Evolutionary conservation across 2,113 vertebrate genomes (phyloP).

Genomic region (Tympanuchus pallidicinctus): DNA sequence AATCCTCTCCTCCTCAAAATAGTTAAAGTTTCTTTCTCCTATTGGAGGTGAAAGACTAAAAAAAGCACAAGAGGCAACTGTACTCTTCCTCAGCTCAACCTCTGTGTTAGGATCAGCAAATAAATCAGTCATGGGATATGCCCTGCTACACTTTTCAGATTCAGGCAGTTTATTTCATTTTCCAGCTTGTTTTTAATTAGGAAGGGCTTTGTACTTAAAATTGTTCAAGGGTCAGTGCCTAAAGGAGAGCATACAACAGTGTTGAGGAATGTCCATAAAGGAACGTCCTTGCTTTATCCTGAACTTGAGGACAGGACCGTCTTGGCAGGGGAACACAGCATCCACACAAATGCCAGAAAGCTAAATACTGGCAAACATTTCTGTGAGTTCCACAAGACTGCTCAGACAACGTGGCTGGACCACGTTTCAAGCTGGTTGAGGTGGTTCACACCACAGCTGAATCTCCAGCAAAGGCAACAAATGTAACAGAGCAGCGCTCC

Average conservation of each 20-base stretch:
- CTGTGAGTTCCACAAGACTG: too few relatives aligned
- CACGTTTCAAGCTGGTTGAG: too few relatives aligned
- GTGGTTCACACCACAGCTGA: too few relatives aligned
- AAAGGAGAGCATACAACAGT: background rate
- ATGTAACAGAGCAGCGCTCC: too few relatives aligned
- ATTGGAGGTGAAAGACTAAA: background rate
- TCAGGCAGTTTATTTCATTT: background rate
- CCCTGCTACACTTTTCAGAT: background rate
- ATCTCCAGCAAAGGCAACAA: too few relatives aligned
- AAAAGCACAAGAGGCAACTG: background rate
- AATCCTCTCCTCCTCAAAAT: conserved; percentile 35
- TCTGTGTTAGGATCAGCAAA: background rate
- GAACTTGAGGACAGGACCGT: too few relatives aligned
- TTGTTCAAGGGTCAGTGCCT: background rate
- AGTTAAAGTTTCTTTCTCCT: conserved; percentile 16
- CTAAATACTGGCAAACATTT: too few relatives aligned
- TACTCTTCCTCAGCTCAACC: background rate
- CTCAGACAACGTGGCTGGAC: too few relatives aligned
- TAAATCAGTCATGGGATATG: background rate
- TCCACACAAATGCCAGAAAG: too few relatives aligned
- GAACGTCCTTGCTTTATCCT: too few relatives aligned
- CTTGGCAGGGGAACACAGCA: too few relatives aligned
- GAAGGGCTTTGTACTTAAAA: background rate
- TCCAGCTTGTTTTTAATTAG: background rate
- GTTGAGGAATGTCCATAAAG: background rate